Evolutionary conservation across 2,113 vertebrate species (phyloP), one percentile per base, ranked within the genome.

Genomic region (Notiomystis cincta): DNA sequence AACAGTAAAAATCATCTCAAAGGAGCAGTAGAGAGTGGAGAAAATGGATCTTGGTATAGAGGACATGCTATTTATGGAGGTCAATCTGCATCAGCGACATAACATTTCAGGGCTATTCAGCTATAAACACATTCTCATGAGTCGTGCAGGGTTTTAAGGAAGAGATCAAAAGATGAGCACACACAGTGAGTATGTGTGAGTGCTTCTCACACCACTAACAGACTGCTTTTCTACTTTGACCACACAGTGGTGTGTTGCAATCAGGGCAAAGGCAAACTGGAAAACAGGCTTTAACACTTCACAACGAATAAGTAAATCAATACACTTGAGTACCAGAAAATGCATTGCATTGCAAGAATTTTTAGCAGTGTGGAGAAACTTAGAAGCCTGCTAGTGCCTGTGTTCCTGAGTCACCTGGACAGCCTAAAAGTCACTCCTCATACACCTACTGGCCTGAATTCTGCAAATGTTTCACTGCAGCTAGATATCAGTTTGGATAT

Each of bases 1-100:
- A 95, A 96, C 64, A 88, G 38, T 51, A 97, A 96, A 94, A 93
- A 94, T 91, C 66, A 94, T 90, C 91, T 95, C 84, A 96, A 96
- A 96, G 95, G 89, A 91, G 88, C 38, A 89, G 76, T 79, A 87
- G 79, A 88, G 93, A 84, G 47, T 82, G 53, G 62, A 94, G 69
- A 87, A 79, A 97, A 97, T 94, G 77, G 82, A 96, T 86, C 70
- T 57, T 81, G n/a, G 69, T 70, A 90, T 73, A 56, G 45, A 96
- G 91, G 79, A 96, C 79, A 66, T 95, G 65, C 76, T 97, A 87
- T 96, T 98, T 92, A 93, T 95, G 89, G 95, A 90, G 91, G 82
- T 93, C 80, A 96, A 81, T 96, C 96, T 96, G 67, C 89, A 95
- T 95, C 86, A 78, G 69, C 2, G 65, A 94, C 79, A 86, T 51